Conservation (phyloP, 2,888 invertebrate genomes). For the Mechanitis messenoides region DNA sequence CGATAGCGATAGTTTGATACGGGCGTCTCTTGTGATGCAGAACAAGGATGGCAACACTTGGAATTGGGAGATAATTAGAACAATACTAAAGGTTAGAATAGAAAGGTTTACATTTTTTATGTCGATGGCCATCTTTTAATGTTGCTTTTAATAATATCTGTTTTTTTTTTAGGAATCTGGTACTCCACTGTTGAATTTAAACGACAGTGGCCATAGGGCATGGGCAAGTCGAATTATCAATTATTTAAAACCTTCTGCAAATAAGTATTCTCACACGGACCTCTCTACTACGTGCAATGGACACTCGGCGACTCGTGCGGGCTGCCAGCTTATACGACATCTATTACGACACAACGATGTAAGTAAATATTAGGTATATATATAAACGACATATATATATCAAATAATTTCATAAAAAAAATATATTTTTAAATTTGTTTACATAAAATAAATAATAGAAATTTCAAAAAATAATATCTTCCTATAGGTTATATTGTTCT, state of each 20-base stretch:
- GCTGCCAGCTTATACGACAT: constrained; percentile 85
- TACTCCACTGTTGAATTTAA: constrained; percentile 52
- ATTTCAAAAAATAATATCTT: background rate
- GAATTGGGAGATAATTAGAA: constrained; percentile 95
- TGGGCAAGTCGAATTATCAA: constrained; percentile 83
- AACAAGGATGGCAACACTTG: constrained; percentile 89
- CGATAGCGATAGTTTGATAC: constrained; percentile 81
- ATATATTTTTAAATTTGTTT: too few relatives aligned
- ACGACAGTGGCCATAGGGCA: constrained; percentile 63
- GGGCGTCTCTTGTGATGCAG: constrained; percentile 87
- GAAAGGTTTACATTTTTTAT: too few relatives aligned
- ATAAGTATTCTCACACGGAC: constrained; percentile 91
- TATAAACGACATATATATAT: too few relatives aligned
- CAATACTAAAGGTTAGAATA: constrained; percentile 82
- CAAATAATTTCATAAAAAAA: too few relatives aligned
- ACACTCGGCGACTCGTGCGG: constrained; percentile 80
- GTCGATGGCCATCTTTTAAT: background rate
- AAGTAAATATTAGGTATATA: constrained; percentile 34
- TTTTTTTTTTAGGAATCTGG: constrained; percentile 52
- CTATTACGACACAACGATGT: constrained; percentile 81
- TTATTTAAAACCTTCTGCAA: constrained; percentile 91
- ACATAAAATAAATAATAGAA: too few relatives aligned
- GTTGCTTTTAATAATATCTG: constrained; percentile 9
- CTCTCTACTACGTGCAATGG: constrained; percentile 75
- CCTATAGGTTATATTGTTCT: constrained; percentile 1